Evolutionary conservation across 2,888 invertebrate species (phyloP).

Genomic region (Seira musarum): DNA sequence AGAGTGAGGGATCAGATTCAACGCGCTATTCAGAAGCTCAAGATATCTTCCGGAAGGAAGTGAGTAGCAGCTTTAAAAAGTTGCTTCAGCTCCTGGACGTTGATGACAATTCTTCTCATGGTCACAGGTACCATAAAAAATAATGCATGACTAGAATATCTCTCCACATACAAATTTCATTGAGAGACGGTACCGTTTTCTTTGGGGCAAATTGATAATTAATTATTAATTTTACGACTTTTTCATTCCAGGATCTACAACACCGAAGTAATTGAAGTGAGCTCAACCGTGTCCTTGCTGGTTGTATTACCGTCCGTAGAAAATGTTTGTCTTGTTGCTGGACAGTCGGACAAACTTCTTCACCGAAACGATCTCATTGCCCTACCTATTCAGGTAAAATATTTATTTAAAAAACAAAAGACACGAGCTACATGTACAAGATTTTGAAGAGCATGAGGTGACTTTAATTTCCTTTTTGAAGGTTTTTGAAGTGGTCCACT

Average conservation of each 20-base stretch:
- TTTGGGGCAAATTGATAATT: conserved; percentile 13
- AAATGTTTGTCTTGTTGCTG: conserved; percentile 88
- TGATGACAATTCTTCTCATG: conserved; percentile 64
- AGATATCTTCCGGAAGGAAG: conserved; percentile 64
- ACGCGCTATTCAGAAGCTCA: conserved; percentile 64
- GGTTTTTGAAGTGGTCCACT: conserved; percentile 91
- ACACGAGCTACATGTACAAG: not conserved
- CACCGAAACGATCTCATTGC: conserved; percentile 90
- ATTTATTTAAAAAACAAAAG: not conserved
- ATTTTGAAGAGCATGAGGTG: conserved; percentile 25
- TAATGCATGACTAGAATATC: conserved; percentile 1
- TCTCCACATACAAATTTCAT: not conserved
- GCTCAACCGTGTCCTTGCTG: conserved; percentile 91
- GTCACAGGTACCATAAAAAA: conserved; percentile 63
- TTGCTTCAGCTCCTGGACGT: conserved; percentile 67
- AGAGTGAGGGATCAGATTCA: conserved; percentile 56
- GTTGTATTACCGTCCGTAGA: conserved; percentile 94
- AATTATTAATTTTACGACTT: conserved; percentile 27
- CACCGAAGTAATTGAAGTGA: conserved; percentile 93
- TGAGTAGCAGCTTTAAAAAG: conserved; percentile 65
- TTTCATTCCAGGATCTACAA: conserved; percentile 83
- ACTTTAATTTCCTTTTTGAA: conserved; percentile 61
- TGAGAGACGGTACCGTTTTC: not conserved
- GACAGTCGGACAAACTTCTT: conserved; percentile 87
- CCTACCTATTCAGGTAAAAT: conserved; percentile 85